phyloP scores from a whole-genome alignment of 1,140 invertebrate species.

The Saccostrea glomerata region DNA sequence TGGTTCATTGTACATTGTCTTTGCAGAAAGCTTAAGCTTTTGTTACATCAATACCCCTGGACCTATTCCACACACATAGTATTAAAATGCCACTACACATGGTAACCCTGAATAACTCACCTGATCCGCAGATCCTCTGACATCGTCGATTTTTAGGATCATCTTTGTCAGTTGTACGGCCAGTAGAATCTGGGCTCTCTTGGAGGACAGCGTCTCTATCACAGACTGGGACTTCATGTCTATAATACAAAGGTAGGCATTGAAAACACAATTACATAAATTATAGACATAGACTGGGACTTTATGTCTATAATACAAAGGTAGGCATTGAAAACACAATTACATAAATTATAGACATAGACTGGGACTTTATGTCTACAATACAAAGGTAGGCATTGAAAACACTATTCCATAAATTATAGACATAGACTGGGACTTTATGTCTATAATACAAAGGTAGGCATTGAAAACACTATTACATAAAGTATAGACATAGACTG shows the following conservation, averaged over 20 bases:
- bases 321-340: slow-evolving; percentile 49
- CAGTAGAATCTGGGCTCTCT: slow-evolving; percentile 97
- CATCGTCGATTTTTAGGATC: slow-evolving; percentile 99
- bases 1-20: no score
- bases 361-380: slow-evolving; percentile 96
- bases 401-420: slow-evolving; percentile 73
- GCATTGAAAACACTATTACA: slow-evolving; percentile 50
- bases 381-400: slow-evolving; percentile 59
- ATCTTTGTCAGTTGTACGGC: slow-evolving; percentile 98
- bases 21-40: no score
- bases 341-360: slow-evolving; percentile 85
- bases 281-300: slow-evolving; percentile 93
- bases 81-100: no score
- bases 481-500: slow-evolving; percentile 91
- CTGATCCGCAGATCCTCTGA: slow-evolving; percentile 82
- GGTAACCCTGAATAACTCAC: background rate
- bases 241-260: slow-evolving; percentile 77
- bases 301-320: slow-evolving; percentile 91
- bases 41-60: no score
- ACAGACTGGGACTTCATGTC: slow-evolving; percentile 98
- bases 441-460: slow-evolving; percentile 85
- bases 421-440: slow-evolving; percentile 97
- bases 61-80: no score
- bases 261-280: slow-evolving; percentile 50
- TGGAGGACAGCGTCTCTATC: slow-evolving; percentile 97